Base-by-base conservation (phyloP, 2,888 invertebrate species). In the Gryllus longicercus region DNA sequence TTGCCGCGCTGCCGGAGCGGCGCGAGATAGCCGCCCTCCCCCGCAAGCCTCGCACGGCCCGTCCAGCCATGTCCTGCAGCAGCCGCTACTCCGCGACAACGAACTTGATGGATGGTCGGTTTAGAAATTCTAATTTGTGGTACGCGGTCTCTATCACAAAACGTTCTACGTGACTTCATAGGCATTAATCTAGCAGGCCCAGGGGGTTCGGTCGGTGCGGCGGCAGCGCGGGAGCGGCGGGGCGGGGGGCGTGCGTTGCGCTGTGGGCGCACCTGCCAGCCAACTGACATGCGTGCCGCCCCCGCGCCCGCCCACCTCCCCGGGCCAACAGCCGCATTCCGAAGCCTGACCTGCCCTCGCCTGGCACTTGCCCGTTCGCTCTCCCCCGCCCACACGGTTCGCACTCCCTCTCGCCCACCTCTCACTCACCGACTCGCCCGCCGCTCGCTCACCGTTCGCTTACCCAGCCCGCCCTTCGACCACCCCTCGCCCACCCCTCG, bases 51-150 rank as follows among this genome's bases (percentile, higher is more conserved):
- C 63, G 16, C 5, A 16, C 5, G 63, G 18, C 63, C 63, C 14
- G 25, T 38, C 25, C 25, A 38, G 25, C 25, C 25, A 38, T 38
- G 25, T 38, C 25, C 25, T 38, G 25, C 25, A 38, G 25, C 25
- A 38, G 25, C 25, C 25, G 25, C 25, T 38, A 3, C 25, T 18
- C 63, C 14, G 63, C 63, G 63, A 63, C 63, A 63, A 63, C 63
- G 63, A 63, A 63, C 16, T 63, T 63, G 63, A 63, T 63, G 63
- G 63, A 63, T 63, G 63, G 63, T 63, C 63, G 63, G 63, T 63
- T 63, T 63, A 63, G 63, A 63, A 63, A 63, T 63, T 63, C 63
- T 63, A 63, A 63, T 63, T 63, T 63, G 63, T 63, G 63, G 63
- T 63, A 18, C 63, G 63, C 63, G 63, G 63, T 63, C 63, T 63